Conservation (phyloP, 2,113 vertebrate genomes). For the Solenodon paradoxus region DNA sequence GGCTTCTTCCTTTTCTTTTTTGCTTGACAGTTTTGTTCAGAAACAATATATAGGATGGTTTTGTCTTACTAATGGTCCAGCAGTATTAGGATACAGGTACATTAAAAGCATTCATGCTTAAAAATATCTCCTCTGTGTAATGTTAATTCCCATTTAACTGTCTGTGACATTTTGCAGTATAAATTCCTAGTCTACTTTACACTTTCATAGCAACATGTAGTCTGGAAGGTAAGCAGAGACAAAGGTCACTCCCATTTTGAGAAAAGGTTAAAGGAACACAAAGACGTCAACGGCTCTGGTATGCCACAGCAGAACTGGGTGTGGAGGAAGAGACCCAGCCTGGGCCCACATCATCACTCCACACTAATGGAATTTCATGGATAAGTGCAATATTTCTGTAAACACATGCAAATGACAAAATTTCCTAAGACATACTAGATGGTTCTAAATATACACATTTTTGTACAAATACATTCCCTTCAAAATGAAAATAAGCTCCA, state of each 20-base stretch:
- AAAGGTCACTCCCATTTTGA: not conserved
- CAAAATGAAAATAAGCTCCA: slow-evolving; percentile 13
- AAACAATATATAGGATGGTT: not conserved
- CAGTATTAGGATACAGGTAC: not conserved
- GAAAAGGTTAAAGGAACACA: not conserved
- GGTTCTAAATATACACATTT: not conserved
- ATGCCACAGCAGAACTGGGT: not conserved
- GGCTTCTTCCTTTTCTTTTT: not conserved
- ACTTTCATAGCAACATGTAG: not conserved
- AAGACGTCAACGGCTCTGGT: not conserved
- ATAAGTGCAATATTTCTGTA: not conserved
- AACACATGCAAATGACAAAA: not conserved
- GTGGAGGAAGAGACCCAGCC: not conserved
- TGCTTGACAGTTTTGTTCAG: not conserved
- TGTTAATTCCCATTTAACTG: not conserved
- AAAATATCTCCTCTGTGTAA: not conserved
- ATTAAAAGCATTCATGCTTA: not conserved
- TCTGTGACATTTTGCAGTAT: not conserved
- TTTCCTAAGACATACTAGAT: not conserved
- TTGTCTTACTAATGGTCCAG: not conserved
- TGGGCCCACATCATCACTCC: no score
- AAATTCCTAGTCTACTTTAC: not conserved
- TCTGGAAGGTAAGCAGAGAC: not conserved
- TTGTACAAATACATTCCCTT: slow-evolving; percentile 42
- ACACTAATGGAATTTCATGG: not conserved